These are phyloP conservation scores for Tenebrosternarchus preto DNA, from an alignment of 2,113 vertebrate genomes.

Conservation along the genomic window DNA sequence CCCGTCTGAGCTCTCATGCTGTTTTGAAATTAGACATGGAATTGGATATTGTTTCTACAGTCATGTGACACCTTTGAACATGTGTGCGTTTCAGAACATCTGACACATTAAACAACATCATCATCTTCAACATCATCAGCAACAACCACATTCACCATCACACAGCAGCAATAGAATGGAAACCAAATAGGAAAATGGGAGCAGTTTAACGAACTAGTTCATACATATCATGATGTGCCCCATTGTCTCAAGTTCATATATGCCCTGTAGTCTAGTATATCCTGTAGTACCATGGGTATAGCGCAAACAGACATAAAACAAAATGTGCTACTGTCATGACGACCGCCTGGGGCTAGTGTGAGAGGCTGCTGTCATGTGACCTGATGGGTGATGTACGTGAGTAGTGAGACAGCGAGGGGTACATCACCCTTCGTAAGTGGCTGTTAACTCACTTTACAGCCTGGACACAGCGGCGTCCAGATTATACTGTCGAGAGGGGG, in stretches of 20 bases:
- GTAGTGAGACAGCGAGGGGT: slow-evolving; percentile 10
- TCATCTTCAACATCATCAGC: too few species aligned
- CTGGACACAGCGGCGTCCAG: neutral
- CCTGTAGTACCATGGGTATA: too few species aligned
- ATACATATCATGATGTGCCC: too few species aligned
- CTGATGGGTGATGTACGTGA: slow-evolving; percentile 16
- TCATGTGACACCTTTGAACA: too few species aligned
- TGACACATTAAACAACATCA: too few species aligned
- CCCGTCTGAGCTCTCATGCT: slow-evolving; percentile 1
- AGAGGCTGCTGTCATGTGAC: neutral
- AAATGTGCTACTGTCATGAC: slow-evolving; percentile 6
- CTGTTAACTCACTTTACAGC: slow-evolving; percentile 24
- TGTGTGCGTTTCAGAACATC: too few species aligned
- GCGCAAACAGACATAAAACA: neutral
- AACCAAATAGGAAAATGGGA: too few species aligned
- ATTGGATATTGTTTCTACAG: too few species aligned
- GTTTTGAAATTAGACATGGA: neutral
- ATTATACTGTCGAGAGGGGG: neutral
- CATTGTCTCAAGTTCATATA: too few species aligned
- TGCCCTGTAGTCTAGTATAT: too few species aligned
- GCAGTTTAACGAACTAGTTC: too few species aligned
- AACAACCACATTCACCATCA: too few species aligned
- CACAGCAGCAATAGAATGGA: neutral
- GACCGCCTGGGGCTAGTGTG: neutral
- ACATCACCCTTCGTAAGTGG: slow-evolving; percentile 30